These are phyloP conservation scores for Apodemus speciosus DNA, from an alignment of 2,113 vertebrate species.

Conservation along the genomic window DNA sequence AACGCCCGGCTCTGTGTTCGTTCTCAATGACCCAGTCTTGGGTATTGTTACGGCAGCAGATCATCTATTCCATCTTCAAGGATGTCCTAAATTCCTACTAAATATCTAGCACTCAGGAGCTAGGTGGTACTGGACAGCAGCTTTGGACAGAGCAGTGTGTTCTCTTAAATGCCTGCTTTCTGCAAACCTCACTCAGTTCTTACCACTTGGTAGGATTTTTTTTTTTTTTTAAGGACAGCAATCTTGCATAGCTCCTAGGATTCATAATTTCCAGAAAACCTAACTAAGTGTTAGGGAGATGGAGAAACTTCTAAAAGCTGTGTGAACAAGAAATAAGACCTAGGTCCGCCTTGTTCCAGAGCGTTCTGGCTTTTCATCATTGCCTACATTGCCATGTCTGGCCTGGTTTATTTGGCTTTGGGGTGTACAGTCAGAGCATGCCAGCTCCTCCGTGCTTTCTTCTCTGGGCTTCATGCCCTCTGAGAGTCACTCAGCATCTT, in stretches of 20 bases:
- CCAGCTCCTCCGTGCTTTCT: background rate
- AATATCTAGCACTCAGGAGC: no score
- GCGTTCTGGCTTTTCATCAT: background rate
- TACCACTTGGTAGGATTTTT: background rate
- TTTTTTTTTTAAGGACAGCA: background rate
- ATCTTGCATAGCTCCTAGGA: background rate
- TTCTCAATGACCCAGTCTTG: background rate
- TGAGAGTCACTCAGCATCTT: background rate
- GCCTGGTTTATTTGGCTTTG: background rate
- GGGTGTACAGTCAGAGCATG: background rate
- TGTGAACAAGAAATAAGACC: background rate
- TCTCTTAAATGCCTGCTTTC: background rate
- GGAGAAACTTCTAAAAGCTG: background rate
- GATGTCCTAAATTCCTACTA: background rate
- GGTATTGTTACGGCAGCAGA: background rate
- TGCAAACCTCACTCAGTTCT: background rate
- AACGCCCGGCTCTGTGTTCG: no score
- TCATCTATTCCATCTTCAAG: background rate
- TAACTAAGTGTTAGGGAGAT: background rate
- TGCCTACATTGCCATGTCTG: accelerated
- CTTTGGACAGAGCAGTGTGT: accelerated
- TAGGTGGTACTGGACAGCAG: background rate
- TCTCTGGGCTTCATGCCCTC: background rate
- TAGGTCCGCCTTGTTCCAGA: background rate
- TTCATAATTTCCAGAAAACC: background rate